A percentile compares a stretch with the other conserved stretches of the same genome.
Evolutionary conservation across 2,888 invertebrate genomes (phyloP).

Genomic region (Atherix ibis): DNA sequence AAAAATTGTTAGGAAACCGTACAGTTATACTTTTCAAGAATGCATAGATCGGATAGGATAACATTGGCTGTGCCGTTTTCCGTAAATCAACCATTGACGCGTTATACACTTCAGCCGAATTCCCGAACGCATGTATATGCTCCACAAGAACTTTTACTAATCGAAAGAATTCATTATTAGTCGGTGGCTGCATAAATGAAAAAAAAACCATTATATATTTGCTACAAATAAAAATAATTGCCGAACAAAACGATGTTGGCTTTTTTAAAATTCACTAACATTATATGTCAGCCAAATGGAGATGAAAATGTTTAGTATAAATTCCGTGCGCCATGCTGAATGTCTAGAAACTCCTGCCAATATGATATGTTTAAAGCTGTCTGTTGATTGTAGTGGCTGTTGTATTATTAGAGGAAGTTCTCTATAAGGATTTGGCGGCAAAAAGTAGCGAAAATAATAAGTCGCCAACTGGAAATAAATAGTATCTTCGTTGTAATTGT

Average conservation of each 20-base stretch:
- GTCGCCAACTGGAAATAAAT: slow-evolving; percentile 55
- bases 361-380: slow-evolving; percentile 31
- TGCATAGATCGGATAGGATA: slow-evolving; percentile 67
- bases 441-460: slow-evolving; percentile 68
- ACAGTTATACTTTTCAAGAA: slow-evolving; percentile 76
- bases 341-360: slow-evolving; percentile 45
- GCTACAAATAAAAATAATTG: not conserved
- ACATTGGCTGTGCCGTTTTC: slow-evolving; percentile 46
- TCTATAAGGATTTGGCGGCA: slow-evolving; percentile 59
- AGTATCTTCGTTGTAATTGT: slow-evolving; percentile 28
- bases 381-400: slow-evolving; percentile 31
- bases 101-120: slow-evolving; percentile 50
- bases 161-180: slow-evolving; percentile 64
- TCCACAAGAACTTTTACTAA: slow-evolving; percentile 76
- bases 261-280: slow-evolving; percentile 23
- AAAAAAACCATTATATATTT: slow-evolving; percentile 18
- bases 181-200: slow-evolving; percentile 28
- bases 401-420: slow-evolving; percentile 47
- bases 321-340: slow-evolving; percentile 75
- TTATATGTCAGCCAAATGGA: slow-evolving; percentile 60
- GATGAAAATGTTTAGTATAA: slow-evolving; percentile 62
- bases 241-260: no score
- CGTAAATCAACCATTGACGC: slow-evolving; percentile 59
- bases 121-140: slow-evolving; percentile 75
- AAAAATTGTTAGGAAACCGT: slow-evolving; percentile 85